A percentile compares a stretch with the other conserved stretches of the same genome.
Conservation (phyloP, 2,797 vertebrate species). For the Girardinus metallicus region DNA sequence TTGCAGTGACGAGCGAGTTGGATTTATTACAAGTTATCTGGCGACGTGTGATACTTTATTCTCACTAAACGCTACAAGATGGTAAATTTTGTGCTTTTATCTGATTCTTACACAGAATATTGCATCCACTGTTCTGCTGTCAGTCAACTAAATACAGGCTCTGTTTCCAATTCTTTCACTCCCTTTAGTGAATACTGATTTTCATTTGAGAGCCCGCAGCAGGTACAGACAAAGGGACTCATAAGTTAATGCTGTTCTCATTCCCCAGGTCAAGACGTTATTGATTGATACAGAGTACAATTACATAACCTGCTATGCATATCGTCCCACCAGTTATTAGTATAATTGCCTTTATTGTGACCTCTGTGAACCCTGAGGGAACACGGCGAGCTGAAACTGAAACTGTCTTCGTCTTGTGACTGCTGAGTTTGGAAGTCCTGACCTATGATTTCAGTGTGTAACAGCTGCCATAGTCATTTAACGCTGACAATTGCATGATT, state of each 20-base stretch:
- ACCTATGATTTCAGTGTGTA: constrained; percentile 59
- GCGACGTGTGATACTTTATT: constrained; percentile 38
- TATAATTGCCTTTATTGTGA: constrained; percentile 66
- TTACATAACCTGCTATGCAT: constrained; percentile 68
- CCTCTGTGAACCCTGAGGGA: constrained; percentile 61
- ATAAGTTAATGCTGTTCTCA: constrained; percentile 55
- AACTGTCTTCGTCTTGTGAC: constrained; percentile 23
- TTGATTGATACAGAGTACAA: constrained; percentile 73
- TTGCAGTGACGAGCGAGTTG: constrained; percentile 18
- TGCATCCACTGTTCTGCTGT: constrained; percentile 25
- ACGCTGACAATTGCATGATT: constrained; percentile 42
- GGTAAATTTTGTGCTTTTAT: constrained; percentile 35
- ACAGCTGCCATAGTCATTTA: constrained; percentile 51
- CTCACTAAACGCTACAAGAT: constrained; percentile 19
- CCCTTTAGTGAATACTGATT: constrained; percentile 51
- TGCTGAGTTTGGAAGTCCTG: constrained; percentile 47
- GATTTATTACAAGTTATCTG: constrained; percentile 47
- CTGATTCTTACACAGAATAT: constrained; percentile 6
- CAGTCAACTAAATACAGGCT: constrained; percentile 23
- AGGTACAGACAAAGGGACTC: constrained; percentile 49
- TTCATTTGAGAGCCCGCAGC: constrained; percentile 62
- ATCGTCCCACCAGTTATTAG: constrained; percentile 59
- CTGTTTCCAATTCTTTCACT: constrained; percentile 11
- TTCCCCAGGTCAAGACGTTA: constrained; percentile 71
- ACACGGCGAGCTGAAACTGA: constrained; percentile 15